phyloP scores from a whole-genome alignment of 2,113 vertebrate species.

The Platysternon megacephalum region DNA sequence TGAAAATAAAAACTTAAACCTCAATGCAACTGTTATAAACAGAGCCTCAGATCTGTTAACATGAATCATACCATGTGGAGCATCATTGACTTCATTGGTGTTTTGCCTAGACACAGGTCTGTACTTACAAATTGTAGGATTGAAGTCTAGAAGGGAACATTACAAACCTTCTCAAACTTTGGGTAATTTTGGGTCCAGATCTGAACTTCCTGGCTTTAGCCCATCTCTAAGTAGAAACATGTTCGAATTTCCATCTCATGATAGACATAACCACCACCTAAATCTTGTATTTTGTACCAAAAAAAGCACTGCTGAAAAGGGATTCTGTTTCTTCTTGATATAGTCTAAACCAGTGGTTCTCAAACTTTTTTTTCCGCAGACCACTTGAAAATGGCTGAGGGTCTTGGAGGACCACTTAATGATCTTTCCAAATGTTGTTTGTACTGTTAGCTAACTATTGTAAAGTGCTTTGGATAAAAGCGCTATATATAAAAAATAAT shows the following conservation, averaged over 20 bases:
- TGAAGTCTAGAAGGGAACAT: background rate
- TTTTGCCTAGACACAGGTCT: background rate
- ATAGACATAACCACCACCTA: background rate
- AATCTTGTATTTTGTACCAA: background rate
- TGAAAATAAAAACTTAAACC: background rate
- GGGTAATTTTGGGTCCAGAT: background rate
- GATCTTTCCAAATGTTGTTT: no score
- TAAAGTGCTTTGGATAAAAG: no score
- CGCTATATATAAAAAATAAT: no score
- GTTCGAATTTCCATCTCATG: background rate
- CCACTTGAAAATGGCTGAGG: no score
- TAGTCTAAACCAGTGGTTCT: background rate
- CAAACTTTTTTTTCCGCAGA: no score
- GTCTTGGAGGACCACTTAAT: no score
- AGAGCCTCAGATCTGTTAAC: background rate
- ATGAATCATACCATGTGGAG: background rate
- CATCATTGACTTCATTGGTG: background rate
- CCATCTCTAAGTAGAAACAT: background rate
- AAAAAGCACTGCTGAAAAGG: background rate
- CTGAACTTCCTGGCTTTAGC: background rate
- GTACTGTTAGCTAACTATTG: no score
- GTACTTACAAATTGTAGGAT: background rate
- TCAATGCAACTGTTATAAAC: background rate
- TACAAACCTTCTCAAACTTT: background rate
- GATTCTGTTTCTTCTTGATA: background rate